phyloP scores from a whole-genome alignment of 2,113 vertebrate species.

The Bagarius yarrelli region DNA sequence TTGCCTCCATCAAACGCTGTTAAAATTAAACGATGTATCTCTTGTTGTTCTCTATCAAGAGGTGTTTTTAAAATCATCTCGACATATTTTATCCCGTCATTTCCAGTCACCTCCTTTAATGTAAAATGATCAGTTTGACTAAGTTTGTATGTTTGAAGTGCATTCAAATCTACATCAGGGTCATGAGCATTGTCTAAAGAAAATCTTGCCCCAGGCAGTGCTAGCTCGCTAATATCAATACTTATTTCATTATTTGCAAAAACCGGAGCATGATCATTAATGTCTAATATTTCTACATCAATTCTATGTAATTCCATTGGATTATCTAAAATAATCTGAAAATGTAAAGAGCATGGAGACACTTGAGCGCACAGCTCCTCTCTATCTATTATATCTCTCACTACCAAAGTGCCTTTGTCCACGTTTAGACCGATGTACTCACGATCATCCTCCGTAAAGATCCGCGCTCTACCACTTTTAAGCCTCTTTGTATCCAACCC shows the following conservation, averaged over 20 bases:
- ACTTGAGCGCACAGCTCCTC: conserved; percentile 56
- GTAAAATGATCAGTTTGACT: conserved; percentile 63
- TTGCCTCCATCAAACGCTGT: conserved; percentile 68
- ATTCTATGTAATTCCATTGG: conserved; percentile 59
- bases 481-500: conserved; percentile 64
- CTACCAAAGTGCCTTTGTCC: conserved; percentile 58
- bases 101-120: conserved; percentile 53
- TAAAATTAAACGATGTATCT: conserved; percentile 55
- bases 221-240: conserved; percentile 67
- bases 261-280: conserved; percentile 61
- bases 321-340: conserved; percentile 62
- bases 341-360: conserved; percentile 55
- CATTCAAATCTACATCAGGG: conserved; percentile 66
- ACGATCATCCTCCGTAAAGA: conserved; percentile 69
- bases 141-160: conserved; percentile 64
- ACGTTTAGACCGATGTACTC: conserved; percentile 70
- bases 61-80: conserved; percentile 65
- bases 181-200: conserved; percentile 65
- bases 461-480: conserved; percentile 71
- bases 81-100: conserved; percentile 58
- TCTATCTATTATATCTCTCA: conserved; percentile 61
- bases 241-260: conserved; percentile 62
- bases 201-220: conserved; percentile 59
- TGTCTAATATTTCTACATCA: conserved; percentile 40
- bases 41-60: conserved; percentile 62